Conservation (phyloP, 1,140 invertebrate genomes). For the Papilio glaucus region DNA sequence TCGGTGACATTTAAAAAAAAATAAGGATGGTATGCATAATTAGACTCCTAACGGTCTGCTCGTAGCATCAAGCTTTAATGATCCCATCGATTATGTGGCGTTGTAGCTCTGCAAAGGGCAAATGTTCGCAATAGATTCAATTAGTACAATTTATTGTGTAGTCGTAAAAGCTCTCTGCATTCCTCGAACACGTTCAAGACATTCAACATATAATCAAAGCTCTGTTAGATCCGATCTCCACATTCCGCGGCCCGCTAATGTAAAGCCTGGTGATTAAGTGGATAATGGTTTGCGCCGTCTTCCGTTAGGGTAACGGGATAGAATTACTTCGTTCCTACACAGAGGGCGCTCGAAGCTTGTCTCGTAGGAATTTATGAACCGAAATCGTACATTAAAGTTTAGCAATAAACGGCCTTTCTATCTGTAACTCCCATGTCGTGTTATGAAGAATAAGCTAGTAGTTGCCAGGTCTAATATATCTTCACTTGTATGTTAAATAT, state of each 20-base stretch:
- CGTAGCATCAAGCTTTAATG: no score
- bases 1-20: no score
- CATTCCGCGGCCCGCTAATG: conserved; percentile 6
- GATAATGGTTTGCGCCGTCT: conserved; percentile 12
- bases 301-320: conserved; percentile 34
- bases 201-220: conserved; percentile 23
- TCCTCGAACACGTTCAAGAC: neutral
- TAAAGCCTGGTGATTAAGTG: conserved; percentile 28
- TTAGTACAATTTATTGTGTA: neutral
- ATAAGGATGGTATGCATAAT: no score
- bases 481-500: neutral
- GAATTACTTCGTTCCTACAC: conserved; percentile 23
- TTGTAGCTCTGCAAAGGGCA: no score
- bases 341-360: neutral
- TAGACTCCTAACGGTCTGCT: no score
- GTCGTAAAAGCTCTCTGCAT: neutral
- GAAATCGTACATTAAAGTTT: conserved; percentile 4
- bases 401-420: neutral
- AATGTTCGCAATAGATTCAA: neutral
- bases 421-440: neutral
- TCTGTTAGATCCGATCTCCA: conserved; percentile 22
- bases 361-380: neutral
- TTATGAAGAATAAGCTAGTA: neutral
- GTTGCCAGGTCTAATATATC: neutral
- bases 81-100: no score